Conservation (phyloP, 2,797 vertebrate species). For the Rhabdomys pumilio region DNA sequence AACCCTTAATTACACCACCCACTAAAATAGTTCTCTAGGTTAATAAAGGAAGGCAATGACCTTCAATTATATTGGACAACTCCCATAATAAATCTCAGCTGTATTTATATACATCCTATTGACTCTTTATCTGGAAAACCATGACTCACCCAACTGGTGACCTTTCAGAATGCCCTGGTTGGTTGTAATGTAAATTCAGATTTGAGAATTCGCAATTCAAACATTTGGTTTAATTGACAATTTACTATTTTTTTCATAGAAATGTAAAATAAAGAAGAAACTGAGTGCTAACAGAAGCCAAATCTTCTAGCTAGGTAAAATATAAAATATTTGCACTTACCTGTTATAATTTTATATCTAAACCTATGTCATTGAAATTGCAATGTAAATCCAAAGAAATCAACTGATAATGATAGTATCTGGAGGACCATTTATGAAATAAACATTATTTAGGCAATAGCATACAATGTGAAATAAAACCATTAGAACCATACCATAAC, state of each 20-base stretch:
- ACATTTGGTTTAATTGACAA: background rate
- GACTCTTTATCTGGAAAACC: background rate
- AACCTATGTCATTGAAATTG: background rate
- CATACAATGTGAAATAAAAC: constrained; percentile 20
- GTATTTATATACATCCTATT: background rate
- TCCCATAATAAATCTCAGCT: background rate
- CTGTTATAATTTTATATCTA: constrained; percentile 24
- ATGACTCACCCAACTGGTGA: background rate
- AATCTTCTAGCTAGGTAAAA: constrained; percentile 5
- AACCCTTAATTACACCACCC: background rate
- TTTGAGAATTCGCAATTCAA: background rate
- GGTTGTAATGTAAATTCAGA: background rate
- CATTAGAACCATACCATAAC: background rate
- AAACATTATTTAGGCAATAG: background rate
- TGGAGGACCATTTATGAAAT: background rate
- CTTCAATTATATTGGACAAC: background rate
- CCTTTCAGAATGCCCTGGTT: background rate
- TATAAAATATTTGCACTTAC: constrained; percentile 31
- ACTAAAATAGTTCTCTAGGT: background rate
- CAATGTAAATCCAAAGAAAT: constrained; percentile 51
- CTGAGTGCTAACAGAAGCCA: background rate
- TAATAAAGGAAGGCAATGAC: background rate
- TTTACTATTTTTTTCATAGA: background rate
- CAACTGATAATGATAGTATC: background rate
- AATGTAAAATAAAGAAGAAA: constrained; percentile 27